A percentile compares a stretch with the other conserved stretches of the same genome.
Conservation (phyloP, 2,113 vertebrate species). For the Xenus cinereus region DNA sequence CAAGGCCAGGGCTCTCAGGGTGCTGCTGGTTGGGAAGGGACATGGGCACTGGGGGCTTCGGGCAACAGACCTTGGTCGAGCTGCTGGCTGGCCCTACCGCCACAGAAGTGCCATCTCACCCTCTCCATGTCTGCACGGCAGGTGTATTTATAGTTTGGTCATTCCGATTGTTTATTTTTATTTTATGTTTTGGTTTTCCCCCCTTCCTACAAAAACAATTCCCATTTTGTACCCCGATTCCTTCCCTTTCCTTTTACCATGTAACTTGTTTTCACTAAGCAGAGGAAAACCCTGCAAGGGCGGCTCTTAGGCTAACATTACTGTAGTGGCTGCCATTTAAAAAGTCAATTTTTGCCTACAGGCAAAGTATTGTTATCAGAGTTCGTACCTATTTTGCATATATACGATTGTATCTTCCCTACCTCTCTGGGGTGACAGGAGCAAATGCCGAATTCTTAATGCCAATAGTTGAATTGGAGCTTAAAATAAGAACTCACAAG, state of each 20-base stretch:
- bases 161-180: neutral
- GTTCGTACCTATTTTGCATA: conserved; percentile 57
- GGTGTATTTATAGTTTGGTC: neutral
- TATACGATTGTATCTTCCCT: conserved; percentile 31
- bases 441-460: conserved; percentile 51
- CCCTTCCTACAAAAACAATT: neutral
- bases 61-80: neutral
- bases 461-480: neutral
- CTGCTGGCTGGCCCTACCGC: neutral
- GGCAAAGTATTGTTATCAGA: conserved; percentile 63
- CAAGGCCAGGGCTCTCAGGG: neutral
- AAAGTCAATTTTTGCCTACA: conserved; percentile 67
- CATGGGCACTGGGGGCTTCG: neutral
- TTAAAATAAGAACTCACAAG: conserved; percentile 10
- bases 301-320: conserved; percentile 8
- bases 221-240: accelerated
- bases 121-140: neutral
- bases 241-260: neutral
- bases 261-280: neutral
- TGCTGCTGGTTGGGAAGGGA: neutral
- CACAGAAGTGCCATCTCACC: neutral
- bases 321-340: conserved; percentile 51
- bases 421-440: conserved; percentile 35
- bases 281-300: conserved; percentile 25
- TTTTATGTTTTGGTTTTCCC: neutral